Conservation (phyloP, 2,113 vertebrate genomes). For the Rattus rattus region DNA sequence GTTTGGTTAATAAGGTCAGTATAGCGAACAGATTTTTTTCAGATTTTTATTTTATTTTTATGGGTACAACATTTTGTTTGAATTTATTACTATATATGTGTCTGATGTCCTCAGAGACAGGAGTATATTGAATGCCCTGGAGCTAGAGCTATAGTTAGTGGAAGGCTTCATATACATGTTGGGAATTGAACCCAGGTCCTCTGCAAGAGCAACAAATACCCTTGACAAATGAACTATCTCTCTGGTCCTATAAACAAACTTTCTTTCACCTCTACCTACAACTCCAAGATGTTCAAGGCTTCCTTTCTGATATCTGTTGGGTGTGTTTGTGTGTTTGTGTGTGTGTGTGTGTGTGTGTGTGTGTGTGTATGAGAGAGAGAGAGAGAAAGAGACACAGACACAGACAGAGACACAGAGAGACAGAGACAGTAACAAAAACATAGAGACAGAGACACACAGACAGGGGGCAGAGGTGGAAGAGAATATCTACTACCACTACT, state of each 20-base stretch:
- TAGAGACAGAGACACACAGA: too few species aligned
- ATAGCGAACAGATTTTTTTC: neutral
- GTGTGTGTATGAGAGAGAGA: too few species aligned
- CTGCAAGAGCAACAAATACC: neutral
- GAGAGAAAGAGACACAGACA: too few species aligned
- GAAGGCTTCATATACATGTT: neutral
- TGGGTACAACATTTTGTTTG: neutral
- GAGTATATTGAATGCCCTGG: neutral
- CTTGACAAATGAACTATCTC: neutral
- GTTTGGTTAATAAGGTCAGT: neutral
- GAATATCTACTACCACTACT: neutral
- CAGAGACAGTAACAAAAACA: too few species aligned
- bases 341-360: too few species aligned
- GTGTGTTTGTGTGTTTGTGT: too few species aligned
- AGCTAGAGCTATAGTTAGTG: neutral
- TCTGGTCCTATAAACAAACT: neutral
- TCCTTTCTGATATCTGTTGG: neutral
- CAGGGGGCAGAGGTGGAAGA: too few species aligned
- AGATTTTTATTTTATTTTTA: neutral
- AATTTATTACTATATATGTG: neutral
- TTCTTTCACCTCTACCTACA: neutral
- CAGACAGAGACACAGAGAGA: too few species aligned
- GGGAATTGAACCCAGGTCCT: neutral
- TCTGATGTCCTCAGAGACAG: neutral
- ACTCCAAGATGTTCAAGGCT: neutral